Evolutionary conservation across 2,888 invertebrate species (phyloP), one percentile per base, ranked within the genome.

Genomic region (Apotomis capreana): DNA sequence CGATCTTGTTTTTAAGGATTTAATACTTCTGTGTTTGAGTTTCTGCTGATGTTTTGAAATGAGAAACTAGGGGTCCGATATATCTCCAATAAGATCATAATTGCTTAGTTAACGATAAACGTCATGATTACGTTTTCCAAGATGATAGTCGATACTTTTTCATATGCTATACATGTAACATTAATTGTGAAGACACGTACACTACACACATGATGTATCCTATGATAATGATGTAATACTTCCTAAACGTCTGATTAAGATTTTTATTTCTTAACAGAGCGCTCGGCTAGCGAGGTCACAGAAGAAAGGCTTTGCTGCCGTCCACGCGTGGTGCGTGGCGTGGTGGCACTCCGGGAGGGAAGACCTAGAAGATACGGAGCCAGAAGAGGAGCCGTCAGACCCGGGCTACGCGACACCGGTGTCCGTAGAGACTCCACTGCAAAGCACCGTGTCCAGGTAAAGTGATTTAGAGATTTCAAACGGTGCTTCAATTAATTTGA

Each of bases 291-390:
- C 82, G 9, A 87, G 88, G 0, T 84, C 79, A 0, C 89, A 81
- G 12, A 85, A 86, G 71, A 86, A 87, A 0, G 94, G 94, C 12
- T 95, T 95, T 94, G 85, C 82, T 0, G 89, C 94, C 15, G 89
- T 96, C 69, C 90, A 95, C 75, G 95, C 95, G 76, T 97, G 97
- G 97, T 97, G 97, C 87, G 95, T 97, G 70, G 97, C 97, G 83
- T 97, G 97, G 97, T 97, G 97, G 97, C 97, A 97, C 87, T 97
- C 97, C 12, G 97, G 97, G 0, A 94, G 97, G 52, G 97, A 97
- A 75, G 97, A 97, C 81, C 94, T 96, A 75, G 96, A 96, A 80
- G 96, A 96, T 76, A 96, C 95, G 79, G 96, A 95, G 87, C 96
- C 96, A 49, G 95, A 95, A 75, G 98, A 98, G 84, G 96, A 96